A percentile compares a stretch with the other conserved stretches of the same genome.
Conservation (phyloP, 1,140 invertebrate species). For the Macrosteles quadrilineatus region DNA sequence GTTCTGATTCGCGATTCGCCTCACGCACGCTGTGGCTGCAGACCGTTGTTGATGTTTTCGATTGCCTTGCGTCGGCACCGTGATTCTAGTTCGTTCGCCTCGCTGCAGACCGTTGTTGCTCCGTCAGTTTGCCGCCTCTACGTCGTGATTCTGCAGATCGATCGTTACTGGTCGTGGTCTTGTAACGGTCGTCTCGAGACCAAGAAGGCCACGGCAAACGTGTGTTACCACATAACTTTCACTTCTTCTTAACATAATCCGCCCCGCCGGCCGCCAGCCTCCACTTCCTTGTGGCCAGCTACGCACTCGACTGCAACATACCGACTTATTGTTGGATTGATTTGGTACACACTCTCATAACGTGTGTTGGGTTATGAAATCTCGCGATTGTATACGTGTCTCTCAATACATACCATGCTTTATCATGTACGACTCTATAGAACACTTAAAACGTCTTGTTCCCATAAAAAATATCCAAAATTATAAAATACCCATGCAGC, state of each 20-base stretch:
- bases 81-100: too few species aligned
- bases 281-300: slow-evolving; percentile 4
- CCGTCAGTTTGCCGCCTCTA: too few species aligned
- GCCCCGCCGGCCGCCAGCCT: background rate
- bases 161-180: too few species aligned
- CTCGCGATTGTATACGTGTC: background rate
- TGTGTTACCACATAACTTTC: slow-evolving; percentile 19
- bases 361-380: background rate
- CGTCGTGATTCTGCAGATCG: too few species aligned
- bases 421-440: background rate
- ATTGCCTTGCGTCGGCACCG: too few species aligned
- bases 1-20: too few species aligned
- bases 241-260: slow-evolving; percentile 18
- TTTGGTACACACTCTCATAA: background rate
- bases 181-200: background rate
- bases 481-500: too few species aligned
- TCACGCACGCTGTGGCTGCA: too few species aligned
- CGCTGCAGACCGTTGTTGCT: too few species aligned
- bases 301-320: background rate
- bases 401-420: background rate
- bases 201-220: slow-evolving; percentile 21
- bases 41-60: too few species aligned
- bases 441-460: background rate
- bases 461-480: too few species aligned
- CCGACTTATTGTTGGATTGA: background rate